Percentiles rank a stretch among this genome's conserved stretches.
phyloP scores from a whole-genome alignment of 2,797 vertebrate species.

The Brachyalestes nurse region DNA sequence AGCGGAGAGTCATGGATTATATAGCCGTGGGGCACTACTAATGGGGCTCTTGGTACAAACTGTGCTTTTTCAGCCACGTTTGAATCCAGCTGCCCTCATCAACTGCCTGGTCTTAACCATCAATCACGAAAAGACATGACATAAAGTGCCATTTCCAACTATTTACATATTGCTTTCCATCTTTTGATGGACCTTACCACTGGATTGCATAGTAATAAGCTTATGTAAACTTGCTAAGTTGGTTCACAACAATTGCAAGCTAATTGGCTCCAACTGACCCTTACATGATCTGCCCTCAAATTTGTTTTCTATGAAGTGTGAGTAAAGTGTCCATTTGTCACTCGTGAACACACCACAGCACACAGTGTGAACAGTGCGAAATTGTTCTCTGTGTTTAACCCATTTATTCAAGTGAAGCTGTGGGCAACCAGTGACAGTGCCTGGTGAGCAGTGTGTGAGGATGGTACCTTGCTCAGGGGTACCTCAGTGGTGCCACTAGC shows the following conservation, averaged over 20 bases:
- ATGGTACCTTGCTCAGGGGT: too few relatives aligned
- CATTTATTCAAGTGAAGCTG: too few relatives aligned
- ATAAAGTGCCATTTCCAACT: neutral
- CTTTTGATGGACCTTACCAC: neutral
- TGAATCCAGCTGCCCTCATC: neutral
- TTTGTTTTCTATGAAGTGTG: too few relatives aligned
- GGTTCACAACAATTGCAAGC: neutral
- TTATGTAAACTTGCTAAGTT: neutral
- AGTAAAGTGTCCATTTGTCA: too few relatives aligned
- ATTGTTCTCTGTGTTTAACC: too few relatives aligned
- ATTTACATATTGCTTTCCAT: neutral
- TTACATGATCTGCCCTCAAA: too few relatives aligned
- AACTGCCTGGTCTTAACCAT: neutral
- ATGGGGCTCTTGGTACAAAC: neutral
- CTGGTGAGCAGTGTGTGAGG: too few relatives aligned
- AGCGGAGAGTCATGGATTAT: slow-evolving; percentile 29
- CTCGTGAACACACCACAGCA: too few relatives aligned
- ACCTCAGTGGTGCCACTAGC: too few relatives aligned
- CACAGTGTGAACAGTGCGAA: too few relatives aligned
- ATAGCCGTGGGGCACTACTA: neutral
- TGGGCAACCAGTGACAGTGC: too few relatives aligned
- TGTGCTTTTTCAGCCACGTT: neutral
- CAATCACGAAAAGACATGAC: neutral
- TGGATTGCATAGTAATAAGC: neutral
- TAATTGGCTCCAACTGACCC: neutral